Percentiles rank a stretch among this genome's conserved stretches.
These are phyloP conservation scores for Mycteria americana DNA, from an alignment of 2,797 vertebrate genomes.

Conservation along the genomic window DNA sequence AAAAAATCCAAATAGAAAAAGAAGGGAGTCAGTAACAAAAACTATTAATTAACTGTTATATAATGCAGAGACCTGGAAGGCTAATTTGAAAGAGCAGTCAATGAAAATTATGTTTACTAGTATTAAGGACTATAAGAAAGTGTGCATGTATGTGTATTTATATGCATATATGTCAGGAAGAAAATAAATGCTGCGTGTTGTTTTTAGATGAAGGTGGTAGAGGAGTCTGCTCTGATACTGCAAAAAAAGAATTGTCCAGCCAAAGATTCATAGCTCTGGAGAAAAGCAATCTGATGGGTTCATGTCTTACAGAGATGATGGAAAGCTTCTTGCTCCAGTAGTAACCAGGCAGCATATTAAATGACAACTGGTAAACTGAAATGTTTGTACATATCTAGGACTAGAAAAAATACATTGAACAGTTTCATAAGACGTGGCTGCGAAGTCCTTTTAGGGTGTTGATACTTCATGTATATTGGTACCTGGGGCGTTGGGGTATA, in stretches of 20 bases:
- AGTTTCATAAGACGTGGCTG: not conserved
- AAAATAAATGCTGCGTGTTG: not conserved
- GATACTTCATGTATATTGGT: not conserved
- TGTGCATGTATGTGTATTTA: not conserved
- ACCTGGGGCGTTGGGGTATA: fast-evolving
- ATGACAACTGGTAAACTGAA: not conserved
- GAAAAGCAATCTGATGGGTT: not conserved
- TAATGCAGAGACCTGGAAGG: not conserved
- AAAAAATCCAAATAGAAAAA: not conserved
- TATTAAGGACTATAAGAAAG: not conserved
- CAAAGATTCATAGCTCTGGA: not conserved
- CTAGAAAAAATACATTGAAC: not conserved
- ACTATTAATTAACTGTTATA: not conserved
- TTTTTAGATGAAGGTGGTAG: not conserved
- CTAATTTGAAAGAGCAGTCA: not conserved
- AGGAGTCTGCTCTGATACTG: not conserved
- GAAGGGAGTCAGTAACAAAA: not conserved
- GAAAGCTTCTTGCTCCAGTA: not conserved
- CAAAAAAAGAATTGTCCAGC: not conserved
- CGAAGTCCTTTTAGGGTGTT: not conserved
- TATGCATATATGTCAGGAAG: not conserved
- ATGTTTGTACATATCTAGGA: not conserved
- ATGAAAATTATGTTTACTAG: not conserved
- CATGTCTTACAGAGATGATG: not conserved
- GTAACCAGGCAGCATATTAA: not conserved